phyloP scores from a whole-genome alignment of 2,797 vertebrate species.

The Mionectes olivaceus region DNA sequence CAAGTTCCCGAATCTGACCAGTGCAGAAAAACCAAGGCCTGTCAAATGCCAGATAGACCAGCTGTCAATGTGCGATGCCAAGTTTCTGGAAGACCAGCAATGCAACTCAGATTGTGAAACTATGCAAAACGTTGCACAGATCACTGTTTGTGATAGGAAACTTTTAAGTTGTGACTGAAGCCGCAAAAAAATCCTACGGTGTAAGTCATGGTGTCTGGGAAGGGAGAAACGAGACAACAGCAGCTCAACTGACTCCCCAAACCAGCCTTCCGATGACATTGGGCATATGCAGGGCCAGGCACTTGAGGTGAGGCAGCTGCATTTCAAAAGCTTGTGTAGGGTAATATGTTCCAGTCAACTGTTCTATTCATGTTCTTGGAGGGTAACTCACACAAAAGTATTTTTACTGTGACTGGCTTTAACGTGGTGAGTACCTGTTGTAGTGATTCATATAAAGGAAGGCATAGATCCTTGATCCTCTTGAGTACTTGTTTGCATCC shows the following conservation, averaged over 20 bases:
- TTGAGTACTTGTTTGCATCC: neutral
- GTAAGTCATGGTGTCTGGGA: neutral
- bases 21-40: neutral
- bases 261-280: neutral
- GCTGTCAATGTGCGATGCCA: neutral
- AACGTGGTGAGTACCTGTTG: neutral
- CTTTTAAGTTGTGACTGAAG: neutral
- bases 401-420: neutral
- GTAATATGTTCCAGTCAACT: neutral
- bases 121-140: neutral
- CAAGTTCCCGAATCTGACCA: neutral
- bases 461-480: neutral
- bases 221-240: neutral
- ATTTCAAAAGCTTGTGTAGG: neutral
- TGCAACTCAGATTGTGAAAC: neutral
- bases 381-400: neutral
- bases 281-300: neutral
- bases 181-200: fast-evolving
- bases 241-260: neutral
- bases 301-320: neutral
- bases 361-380: neutral
- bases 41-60: neutral
- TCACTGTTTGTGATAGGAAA: neutral
- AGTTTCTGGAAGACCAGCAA: neutral
- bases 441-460: neutral